Conservation (phyloP, 2,113 vertebrate genomes). For the Thomomys bottae region DNA sequence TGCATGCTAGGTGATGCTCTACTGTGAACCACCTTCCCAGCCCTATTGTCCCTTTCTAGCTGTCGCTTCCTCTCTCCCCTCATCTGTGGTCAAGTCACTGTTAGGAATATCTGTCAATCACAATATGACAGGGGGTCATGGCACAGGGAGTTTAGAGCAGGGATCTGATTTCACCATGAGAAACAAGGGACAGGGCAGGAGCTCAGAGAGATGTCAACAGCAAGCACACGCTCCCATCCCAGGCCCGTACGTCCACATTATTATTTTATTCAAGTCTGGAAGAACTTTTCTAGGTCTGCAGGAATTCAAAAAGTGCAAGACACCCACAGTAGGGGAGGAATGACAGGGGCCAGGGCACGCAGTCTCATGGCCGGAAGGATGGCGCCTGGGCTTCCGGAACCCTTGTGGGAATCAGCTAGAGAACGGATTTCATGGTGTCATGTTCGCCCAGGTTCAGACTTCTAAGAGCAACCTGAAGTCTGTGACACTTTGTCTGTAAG, state of each 20-base stretch:
- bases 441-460: not conserved
- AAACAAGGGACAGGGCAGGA: not conserved
- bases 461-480: not conserved
- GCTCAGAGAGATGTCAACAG: not conserved
- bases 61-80: not conserved
- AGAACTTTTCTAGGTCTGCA: not conserved
- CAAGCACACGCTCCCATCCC: not conserved
- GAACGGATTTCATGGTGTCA: not conserved
- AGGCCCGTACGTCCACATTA: rapidly evolving
- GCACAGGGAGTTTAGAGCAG: not conserved
- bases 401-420: not conserved
- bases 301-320: not conserved
- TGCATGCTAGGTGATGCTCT: no score
- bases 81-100: not conserved
- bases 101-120: not conserved
- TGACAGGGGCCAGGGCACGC: rapidly evolving
- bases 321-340: not conserved
- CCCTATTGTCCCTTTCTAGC: not conserved
- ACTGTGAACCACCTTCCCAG: no score
- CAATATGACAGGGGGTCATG: not conserved
- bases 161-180: not conserved
- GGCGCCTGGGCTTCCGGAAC: not conserved
- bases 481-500: not conserved
- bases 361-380: not conserved
- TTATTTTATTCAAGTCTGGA: not conserved